Evolutionary conservation across 2,888 invertebrate genomes (phyloP).

Genomic region (Macroteleia sp.): DNA sequence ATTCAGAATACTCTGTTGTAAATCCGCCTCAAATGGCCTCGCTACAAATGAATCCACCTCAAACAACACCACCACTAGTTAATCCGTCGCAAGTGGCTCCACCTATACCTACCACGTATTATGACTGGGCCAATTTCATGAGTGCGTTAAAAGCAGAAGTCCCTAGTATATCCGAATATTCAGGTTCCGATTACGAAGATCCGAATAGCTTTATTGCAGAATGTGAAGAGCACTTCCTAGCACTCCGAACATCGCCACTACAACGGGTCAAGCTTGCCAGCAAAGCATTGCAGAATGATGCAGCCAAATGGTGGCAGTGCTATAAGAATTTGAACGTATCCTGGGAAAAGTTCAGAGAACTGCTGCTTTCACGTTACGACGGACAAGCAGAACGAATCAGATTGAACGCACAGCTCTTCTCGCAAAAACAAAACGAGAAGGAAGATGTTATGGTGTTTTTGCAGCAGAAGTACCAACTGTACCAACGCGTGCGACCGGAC

Average conservation of each 20-base stretch:
- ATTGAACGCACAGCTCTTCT: background rate
- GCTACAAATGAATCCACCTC: no score
- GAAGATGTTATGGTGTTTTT: constrained; percentile 6
- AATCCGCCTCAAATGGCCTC: no score
- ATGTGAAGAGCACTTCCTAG: background rate
- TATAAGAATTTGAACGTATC: background rate
- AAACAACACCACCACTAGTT: no score
- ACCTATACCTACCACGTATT: no score
- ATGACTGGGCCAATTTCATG: background rate
- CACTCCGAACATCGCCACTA: background rate
- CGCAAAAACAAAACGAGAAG: no score
- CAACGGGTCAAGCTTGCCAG: background rate
- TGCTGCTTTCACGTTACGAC: background rate
- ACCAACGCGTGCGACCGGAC: no score
- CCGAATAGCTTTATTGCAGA: background rate
- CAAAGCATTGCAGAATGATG: background rate
- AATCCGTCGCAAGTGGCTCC: background rate
- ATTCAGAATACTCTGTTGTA: no score
- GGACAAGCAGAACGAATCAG: background rate
- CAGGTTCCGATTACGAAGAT: constrained; percentile 13
- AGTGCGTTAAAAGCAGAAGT: background rate
- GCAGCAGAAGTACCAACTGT: constrained; percentile 1
- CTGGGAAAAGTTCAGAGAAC: constrained; percentile 13
- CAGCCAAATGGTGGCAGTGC: constrained; percentile 8
- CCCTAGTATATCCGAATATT: background rate